Evolutionary conservation across 92 coral and sea anemone genomes (phyloP).

Genomic region (Virgularia gustaviana): DNA sequence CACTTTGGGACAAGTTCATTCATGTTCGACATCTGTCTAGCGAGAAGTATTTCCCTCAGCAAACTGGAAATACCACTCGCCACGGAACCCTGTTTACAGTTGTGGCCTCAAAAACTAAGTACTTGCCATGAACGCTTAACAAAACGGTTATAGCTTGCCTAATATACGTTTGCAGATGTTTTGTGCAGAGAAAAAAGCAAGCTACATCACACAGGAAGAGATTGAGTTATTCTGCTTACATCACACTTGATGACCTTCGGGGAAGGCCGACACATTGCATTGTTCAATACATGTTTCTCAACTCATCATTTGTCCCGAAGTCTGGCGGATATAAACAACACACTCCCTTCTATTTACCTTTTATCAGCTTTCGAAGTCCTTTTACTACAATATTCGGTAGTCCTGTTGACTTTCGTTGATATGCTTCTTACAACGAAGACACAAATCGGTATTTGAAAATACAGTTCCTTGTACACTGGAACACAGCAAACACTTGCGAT

Average conservation of each 20-base stretch:
- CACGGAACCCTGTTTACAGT: not conserved
- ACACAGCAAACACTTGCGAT: not conserved
- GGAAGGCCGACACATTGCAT: too few relatives aligned
- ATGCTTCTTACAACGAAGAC: slow-evolving; percentile 32
- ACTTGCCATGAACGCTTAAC: too few relatives aligned
- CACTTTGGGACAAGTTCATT: slow-evolving; percentile 2
- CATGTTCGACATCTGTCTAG: slow-evolving; percentile 7
- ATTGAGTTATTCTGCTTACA: too few relatives aligned
- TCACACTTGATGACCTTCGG: too few relatives aligned
- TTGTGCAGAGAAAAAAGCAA: too few relatives aligned
- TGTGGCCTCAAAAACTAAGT: too few relatives aligned
- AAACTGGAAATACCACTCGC: not conserved
- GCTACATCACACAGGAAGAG: too few relatives aligned
- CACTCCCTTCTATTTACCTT: not conserved
- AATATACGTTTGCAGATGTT: too few relatives aligned
- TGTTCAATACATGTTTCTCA: too few relatives aligned
- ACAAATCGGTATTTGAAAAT: not conserved
- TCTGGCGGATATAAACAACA: not conserved
- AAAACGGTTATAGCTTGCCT: too few relatives aligned
- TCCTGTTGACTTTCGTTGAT: not conserved
- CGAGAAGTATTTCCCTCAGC: not conserved
- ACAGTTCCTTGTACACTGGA: slow-evolving; percentile 24
- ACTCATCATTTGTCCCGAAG: not conserved
- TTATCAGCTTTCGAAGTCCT: slow-evolving; percentile 5
- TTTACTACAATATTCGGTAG: not conserved